phyloP scores from a whole-genome alignment of 2,888 invertebrate species.

The Acanthosoma haemorrhoidale region DNA sequence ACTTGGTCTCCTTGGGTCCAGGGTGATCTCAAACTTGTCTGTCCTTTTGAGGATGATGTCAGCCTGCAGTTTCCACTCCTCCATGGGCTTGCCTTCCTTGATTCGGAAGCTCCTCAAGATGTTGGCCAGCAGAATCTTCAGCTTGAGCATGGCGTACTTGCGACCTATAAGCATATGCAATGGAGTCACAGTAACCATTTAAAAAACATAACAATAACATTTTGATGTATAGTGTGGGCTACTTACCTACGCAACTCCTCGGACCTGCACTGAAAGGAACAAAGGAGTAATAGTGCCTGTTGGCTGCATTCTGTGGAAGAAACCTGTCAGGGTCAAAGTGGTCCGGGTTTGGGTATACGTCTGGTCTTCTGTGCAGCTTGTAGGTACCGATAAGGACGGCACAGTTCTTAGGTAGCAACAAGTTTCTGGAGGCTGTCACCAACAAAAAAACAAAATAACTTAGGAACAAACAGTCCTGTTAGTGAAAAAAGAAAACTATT shows the following conservation, averaged over 20 bases:
- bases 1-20: slow-evolving; percentile 57
- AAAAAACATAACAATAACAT: no score
- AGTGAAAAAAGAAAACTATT: no score
- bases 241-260: slow-evolving; percentile 68
- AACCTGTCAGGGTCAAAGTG: slow-evolving; percentile 75
- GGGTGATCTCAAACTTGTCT: slow-evolving; percentile 67
- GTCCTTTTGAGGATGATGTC: slow-evolving; percentile 73
- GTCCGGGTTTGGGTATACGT: slow-evolving; percentile 63
- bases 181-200: no score
- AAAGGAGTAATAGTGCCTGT: slow-evolving; percentile 71
- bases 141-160: slow-evolving; percentile 73
- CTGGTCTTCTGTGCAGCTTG: slow-evolving; percentile 61
- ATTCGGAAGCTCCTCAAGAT: slow-evolving; percentile 68
- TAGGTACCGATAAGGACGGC: slow-evolving; percentile 63
- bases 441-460: no score
- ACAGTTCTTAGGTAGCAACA: slow-evolving; percentile 60
- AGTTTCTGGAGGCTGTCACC: slow-evolving; percentile 28
- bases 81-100: slow-evolving; percentile 60
- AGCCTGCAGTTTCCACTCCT: slow-evolving; percentile 67
- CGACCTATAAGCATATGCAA: slow-evolving; percentile 58
- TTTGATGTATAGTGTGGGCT: background rate
- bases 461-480: no score
- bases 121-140: slow-evolving; percentile 71
- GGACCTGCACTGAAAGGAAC: slow-evolving; percentile 78
- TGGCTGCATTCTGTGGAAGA: slow-evolving; percentile 66